A percentile compares a stretch with the other conserved stretches of the same genome.
phyloP scores from a whole-genome alignment of 2,888 invertebrate species.

The Yponomeuta sedellus region DNA sequence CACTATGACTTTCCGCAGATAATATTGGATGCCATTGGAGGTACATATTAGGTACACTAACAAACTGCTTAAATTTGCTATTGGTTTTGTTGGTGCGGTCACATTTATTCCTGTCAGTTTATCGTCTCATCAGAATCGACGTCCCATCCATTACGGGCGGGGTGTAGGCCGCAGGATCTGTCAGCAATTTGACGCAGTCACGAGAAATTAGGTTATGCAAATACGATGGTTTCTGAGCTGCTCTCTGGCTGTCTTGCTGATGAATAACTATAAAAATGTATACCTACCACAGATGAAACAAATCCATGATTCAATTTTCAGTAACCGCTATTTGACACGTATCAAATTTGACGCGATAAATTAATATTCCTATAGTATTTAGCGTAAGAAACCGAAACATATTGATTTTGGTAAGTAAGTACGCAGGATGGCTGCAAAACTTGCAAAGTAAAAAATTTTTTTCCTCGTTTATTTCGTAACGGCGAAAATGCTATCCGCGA shows the following conservation, averaged over 20 bases:
- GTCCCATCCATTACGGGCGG: conserved; percentile 44
- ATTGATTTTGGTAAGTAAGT: too few species aligned
- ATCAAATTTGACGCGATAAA: too few species aligned
- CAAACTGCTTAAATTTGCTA: neutral
- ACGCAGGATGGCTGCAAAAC: too few species aligned
- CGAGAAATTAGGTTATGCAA: conserved; percentile 62
- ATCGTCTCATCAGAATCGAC: conserved; percentile 42
- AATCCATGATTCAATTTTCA: neutral
- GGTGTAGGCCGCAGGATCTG: conserved; percentile 41
- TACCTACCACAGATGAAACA: neutral
- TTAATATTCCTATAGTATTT: too few species aligned
- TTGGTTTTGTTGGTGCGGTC: conserved; percentile 11
- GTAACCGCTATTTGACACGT: too few species aligned
- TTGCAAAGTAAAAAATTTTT: too few species aligned
- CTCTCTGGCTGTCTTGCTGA: neutral
- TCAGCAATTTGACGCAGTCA: conserved; percentile 55
- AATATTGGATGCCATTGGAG: too few species aligned
- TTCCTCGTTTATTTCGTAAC: too few species aligned
- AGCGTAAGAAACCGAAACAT: too few species aligned
- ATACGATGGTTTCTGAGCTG: conserved; percentile 48
- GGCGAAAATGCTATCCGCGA: too few species aligned
- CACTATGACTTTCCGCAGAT: neutral
- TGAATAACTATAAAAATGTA: neutral
- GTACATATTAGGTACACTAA: neutral
- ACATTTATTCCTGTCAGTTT: conserved; percentile 43